phyloP scores from a whole-genome alignment of 2,888 invertebrate species.

The Ennomos fuscantarius region DNA sequence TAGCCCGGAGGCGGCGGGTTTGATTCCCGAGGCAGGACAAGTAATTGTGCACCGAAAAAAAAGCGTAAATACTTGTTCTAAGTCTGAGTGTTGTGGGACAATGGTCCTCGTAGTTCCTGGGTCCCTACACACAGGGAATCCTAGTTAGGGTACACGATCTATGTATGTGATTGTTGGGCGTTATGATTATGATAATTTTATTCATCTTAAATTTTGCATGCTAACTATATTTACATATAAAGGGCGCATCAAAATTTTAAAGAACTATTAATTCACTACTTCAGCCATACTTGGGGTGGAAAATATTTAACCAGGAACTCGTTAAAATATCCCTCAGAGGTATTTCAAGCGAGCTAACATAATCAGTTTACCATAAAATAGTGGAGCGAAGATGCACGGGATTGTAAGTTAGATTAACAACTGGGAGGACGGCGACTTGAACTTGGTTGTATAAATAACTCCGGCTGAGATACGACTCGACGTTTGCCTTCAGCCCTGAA shows the following conservation, averaged over 20 bases:
- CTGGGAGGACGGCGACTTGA: conserved; percentile 10
- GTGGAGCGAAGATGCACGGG: conserved; percentile 12
- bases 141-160: no score
- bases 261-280: neutral
- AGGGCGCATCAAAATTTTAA: neutral
- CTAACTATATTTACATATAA: no score
- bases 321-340: conserved; percentile 13
- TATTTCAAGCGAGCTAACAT: conserved; percentile 13
- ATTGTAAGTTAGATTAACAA: conserved; percentile 14
- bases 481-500: conserved; percentile 19
- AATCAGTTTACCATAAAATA: conserved; percentile 23
- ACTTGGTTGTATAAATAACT: conserved; percentile 16
- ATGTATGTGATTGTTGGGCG: no score
- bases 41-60: no score
- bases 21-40: no score
- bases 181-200: no score
- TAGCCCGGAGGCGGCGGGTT: no score
- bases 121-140: no score
- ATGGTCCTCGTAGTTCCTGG: no score
- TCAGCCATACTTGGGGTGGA: neutral
- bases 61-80: no score
- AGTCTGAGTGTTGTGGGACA: no score
- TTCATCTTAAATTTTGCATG: no score
- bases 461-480: conserved; percentile 3
- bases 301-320: conserved; percentile 12